A percentile compares a stretch with the other conserved stretches of the same genome.
These are phyloP conservation scores for Tetranychus piercei DNA, from an alignment of 2,888 invertebrate species.

Conservation along the genomic window DNA sequence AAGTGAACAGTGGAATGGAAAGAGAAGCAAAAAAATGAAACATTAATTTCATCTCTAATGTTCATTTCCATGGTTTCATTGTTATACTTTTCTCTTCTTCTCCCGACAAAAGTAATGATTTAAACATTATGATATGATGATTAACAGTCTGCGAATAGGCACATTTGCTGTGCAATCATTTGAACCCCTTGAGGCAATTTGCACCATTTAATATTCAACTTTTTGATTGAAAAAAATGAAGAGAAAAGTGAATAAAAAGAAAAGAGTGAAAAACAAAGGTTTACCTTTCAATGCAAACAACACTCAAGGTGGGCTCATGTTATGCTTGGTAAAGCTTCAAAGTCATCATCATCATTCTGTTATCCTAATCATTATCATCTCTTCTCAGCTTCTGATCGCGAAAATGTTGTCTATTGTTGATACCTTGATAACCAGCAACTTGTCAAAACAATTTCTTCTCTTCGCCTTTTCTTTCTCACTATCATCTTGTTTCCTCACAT, in stretches of 20 bases:
- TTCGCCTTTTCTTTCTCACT: neutral
- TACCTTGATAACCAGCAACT: neutral
- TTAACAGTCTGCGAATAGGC: neutral
- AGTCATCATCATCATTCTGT: neutral
- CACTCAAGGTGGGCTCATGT: neutral
- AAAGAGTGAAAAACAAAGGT: too few species aligned
- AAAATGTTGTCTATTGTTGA: neutral
- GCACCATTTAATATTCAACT: neutral
- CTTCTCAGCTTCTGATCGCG: neutral
- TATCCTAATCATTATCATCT: neutral
- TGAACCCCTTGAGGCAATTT: neutral
- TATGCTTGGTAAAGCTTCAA: neutral
- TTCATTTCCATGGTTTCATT: neutral
- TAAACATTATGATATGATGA: neutral
- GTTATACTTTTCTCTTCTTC: neutral
- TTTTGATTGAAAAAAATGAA: neutral
- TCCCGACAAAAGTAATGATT: neutral
- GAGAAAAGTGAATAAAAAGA: neutral
- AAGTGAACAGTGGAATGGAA: too few species aligned
- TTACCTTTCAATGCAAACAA: too few species aligned
- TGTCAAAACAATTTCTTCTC: neutral
- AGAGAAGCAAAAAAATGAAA: too few species aligned
- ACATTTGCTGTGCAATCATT: neutral
- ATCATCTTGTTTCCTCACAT: neutral
- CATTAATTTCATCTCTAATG: neutral